Evolutionary conservation across 2,888 invertebrate genomes (phyloP).

Genomic region (Pristionchus mayeri): DNA sequence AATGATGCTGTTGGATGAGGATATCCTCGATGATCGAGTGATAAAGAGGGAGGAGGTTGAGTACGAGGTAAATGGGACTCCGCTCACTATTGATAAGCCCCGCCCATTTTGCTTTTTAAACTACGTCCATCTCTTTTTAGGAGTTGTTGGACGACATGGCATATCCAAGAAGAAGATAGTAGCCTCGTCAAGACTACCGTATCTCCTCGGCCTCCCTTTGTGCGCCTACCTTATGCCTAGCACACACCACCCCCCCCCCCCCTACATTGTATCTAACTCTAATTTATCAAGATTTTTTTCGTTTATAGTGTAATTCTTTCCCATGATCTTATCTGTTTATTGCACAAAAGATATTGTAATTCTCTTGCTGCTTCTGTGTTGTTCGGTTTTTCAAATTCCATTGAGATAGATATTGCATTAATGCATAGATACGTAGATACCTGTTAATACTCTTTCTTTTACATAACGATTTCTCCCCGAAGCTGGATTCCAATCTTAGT

Average conservation of each 20-base stretch:
- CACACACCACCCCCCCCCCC: neutral
- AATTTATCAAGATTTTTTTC: no score
- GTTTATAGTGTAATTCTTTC: neutral
- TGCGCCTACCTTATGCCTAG: neutral
- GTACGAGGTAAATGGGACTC: neutral
- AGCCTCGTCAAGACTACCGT: neutral
- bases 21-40: neutral
- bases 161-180: no score
- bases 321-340: neutral
- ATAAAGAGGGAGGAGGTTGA: neutral
- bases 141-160: no score
- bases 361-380: neutral
- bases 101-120: constrained; percentile 13
- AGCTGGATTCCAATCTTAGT: neutral
- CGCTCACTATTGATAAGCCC: neutral
- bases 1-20: neutral
- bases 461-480: no score
- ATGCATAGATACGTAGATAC: neutral
- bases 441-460: constrained; percentile 18
- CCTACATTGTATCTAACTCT: neutral
- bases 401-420: constrained; percentile 38
- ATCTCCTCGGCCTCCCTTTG: neutral
- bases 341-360: neutral
- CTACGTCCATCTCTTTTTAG: no score
- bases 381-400: neutral